Evolutionary conservation across 2,888 invertebrate species (phyloP), one percentile per base, ranked within the genome.

Genomic region (Eubasilissa splendida): DNA sequence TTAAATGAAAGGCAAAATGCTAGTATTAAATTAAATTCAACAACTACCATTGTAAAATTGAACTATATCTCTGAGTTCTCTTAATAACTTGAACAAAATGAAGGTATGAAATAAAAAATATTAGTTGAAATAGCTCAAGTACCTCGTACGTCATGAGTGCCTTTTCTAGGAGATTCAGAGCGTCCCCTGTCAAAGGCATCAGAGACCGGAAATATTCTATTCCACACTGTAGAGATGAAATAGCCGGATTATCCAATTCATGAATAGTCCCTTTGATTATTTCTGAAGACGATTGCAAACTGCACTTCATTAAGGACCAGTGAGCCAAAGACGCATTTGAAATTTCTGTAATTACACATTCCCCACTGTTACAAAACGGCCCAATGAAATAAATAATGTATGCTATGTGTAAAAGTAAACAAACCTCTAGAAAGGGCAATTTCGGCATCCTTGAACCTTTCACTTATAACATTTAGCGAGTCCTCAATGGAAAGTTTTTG

Each of bases 401-500:
- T 4, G 59, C 31, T 5, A 10, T 58, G 9, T 74, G 4, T 58
- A 74, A 50, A 73, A 56, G 5, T 58, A 42, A 42, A 54, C 52
- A 58, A 89, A 91, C 91, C 88, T 85, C 87, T 87, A 76, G 88
- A 87, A 56, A 90, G 85, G 76, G 87, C 87, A 79, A 82, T 85
- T 82, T 87, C 88, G 70, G 89, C 87, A 60, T 89, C 88, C 66
- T 88, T 87, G 78, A 90, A 85, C 84, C 92, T 91, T 82, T 87
- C 87, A 85, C 89, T 91, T 54, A 92, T 86, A 68, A 91, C 90
- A 60, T 88, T 88, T 83, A 93, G 87, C 86, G 92, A 92, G 14
- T 90, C 90, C 85, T 94, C 93, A 70, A 94, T 87, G 81, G 93
- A 92, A 83, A 92, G 91, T 87, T 95, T 94, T 86, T 95, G 93